Evolutionary conservation across 2,888 invertebrate species (phyloP).

Genomic region (Aphidius colemani): DNA sequence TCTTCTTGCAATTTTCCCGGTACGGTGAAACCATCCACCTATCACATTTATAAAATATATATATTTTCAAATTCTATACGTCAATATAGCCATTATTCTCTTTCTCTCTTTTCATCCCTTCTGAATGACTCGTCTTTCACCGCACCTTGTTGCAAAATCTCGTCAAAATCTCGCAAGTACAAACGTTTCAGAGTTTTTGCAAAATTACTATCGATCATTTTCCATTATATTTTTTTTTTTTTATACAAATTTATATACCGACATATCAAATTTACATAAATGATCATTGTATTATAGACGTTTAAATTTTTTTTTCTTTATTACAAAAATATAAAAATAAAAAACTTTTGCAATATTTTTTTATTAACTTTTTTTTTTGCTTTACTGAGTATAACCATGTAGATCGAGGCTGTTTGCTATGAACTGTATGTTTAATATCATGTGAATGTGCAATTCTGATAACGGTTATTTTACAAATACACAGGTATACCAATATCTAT

Average conservation of each 20-base stretch:
- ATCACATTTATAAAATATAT: conserved; percentile 19
- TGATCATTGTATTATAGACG: conserved; percentile 10
- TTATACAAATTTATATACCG: no score
- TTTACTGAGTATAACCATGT: no score
- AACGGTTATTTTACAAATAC: no score
- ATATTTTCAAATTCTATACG: conserved; percentile 14
- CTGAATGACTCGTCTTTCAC: conserved; percentile 26
- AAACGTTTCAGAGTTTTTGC: conserved; percentile 30
- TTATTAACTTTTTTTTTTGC: background rate
- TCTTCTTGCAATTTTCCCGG: conserved; percentile 38
- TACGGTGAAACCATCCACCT: conserved; percentile 28
- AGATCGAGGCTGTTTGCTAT: background rate
- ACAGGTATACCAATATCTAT: no score
- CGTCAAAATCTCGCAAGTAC: no score
- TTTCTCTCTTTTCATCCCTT: conserved; percentile 14
- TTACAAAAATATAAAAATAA: no score
- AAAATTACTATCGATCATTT: conserved; percentile 36
- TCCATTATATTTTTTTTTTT: conserved; percentile 20
- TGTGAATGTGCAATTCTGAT: no score
- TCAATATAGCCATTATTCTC: conserved; percentile 16
- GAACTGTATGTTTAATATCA: background rate
- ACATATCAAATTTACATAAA: background rate
- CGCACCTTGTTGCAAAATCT: conserved; percentile 24
- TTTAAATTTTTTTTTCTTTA: background rate
- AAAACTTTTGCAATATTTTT: no score